A percentile compares a stretch with the other conserved stretches of the same genome.
Evolutionary conservation across 1,140 invertebrate genomes (phyloP).

Genomic region (Sycophila sp.): DNA sequence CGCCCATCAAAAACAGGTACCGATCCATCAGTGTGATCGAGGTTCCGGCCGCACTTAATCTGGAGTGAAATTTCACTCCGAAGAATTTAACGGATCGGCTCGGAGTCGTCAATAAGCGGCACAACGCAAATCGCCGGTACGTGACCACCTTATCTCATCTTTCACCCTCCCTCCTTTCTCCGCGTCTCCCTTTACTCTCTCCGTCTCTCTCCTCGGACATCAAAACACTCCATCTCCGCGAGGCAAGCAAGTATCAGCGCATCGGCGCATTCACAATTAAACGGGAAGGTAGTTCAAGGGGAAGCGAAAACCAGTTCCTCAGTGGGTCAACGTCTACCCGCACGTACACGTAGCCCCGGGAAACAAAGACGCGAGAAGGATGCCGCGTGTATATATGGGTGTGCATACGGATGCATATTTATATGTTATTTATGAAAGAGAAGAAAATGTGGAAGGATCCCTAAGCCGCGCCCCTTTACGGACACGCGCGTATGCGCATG

Average conservation of each 20-base stretch:
- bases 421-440: conserved; percentile 7
- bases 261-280: conserved; percentile 64
- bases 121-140: too few relatives aligned
- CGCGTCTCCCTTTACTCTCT: conserved; percentile 15
- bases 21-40: too few relatives aligned
- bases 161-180: conserved; percentile 9
- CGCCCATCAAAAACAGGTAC: too few relatives aligned
- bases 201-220: neutral
- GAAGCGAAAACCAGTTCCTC: conserved; percentile 63
- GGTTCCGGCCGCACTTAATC: too few relatives aligned
- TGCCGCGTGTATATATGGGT: neutral
- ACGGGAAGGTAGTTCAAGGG: conserved; percentile 51
- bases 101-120: too few relatives aligned
- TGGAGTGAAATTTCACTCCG: too few relatives aligned
- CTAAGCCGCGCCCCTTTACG: conserved; percentile 1
- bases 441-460: neutral
- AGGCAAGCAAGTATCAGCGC: conserved; percentile 58
- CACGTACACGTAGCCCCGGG: neutral
- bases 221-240: neutral
- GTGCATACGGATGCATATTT: too few relatives aligned
- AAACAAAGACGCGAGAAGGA: conserved; percentile 13
- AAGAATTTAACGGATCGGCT: too few relatives aligned
- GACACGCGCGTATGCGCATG: neutral
- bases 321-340: conserved; percentile 65
- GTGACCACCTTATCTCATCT: conserved; percentile 8